phyloP scores from a whole-genome alignment of 2,888 invertebrate species.

The Lepidochitona cinerea region DNA sequence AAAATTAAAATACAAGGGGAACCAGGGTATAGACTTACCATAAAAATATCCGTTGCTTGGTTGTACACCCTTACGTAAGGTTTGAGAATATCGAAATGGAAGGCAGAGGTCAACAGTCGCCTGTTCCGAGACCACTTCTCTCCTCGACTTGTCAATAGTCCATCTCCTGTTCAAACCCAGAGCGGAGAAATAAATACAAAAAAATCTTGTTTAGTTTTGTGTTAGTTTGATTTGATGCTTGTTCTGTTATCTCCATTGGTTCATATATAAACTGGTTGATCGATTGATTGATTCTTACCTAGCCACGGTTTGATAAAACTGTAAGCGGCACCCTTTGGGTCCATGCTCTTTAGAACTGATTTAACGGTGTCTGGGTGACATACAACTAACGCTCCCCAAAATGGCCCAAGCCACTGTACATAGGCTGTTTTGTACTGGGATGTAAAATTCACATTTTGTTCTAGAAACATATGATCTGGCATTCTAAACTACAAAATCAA shows the following conservation, averaged over 20 bases:
- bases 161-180: conserved; percentile 26
- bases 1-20: too few relatives aligned
- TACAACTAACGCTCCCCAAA: not conserved
- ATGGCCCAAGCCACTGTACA: not conserved
- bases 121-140: conserved; percentile 39
- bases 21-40: too few relatives aligned
- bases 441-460: not conserved
- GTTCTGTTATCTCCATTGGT: too few relatives aligned
- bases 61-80: conserved; percentile 41
- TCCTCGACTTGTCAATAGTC: conserved; percentile 34
- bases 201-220: too few relatives aligned
- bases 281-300: too few relatives aligned
- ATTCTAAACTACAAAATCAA: not conserved
- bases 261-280: too few relatives aligned
- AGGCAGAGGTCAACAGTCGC: conserved; percentile 40
- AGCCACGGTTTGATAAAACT: not conserved
- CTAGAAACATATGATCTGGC: not conserved
- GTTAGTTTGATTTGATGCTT: too few relatives aligned
- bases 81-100: conserved; percentile 43
- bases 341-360: not conserved
- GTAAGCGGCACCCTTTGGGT: not conserved
- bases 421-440: not conserved
- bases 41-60: conserved; percentile 27
- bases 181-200: too few relatives aligned
- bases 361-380: not conserved